Evolutionary conservation across 2,113 vertebrate genomes (phyloP), one percentile per base, ranked within the genome.

Genomic region (Tonatia bakeri): DNA sequence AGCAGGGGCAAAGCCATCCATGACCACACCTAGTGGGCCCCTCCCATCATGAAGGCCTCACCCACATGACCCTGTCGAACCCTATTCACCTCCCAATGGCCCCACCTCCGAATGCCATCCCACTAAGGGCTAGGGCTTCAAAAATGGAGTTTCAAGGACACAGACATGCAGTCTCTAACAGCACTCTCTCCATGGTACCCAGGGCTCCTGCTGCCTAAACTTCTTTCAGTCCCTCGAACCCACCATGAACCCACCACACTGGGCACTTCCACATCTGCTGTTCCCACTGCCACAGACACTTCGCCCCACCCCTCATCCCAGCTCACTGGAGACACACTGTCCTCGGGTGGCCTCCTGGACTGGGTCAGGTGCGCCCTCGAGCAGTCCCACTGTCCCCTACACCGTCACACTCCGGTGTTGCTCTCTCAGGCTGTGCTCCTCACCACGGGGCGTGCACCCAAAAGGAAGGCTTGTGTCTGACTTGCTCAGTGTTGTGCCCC

Each of bases 361-460:
- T 15, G 1, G 3, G 24, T 11, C 1, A 38, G 24, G 17, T 9
- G 4, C 36, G 40, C 50, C 47, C 79, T 86, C 7, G n/a, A 24
- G 52, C 13, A 24, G 4, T 56, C 43, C 28, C 2, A 7, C 7
- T 28, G 16, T 43, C 13, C 24, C n/a, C 36, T 54, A 38, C 10
- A 11, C 33, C n/a, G 14, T 45, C 24, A 8, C 4, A 7, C 26
- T 33, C 56, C 9, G 24, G 17, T 36, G 28, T 13, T 6, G 40
- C 9, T 50, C 13, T 1, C 22, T 36, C 19, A 4, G 17, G n/a
- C 9, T 14, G 1, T 4, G 31, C 15, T 26, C 43, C 47, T 31
- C 8, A 4, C 36, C n/a, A 3, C 43, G 20, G 7, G 3, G 52
- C 38, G 24, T 4, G 1, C 40, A 5, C 26, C 65, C 13, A 7